These are phyloP conservation scores for Megamerina dolium DNA, from an alignment of 2,888 invertebrate species.

Conservation along the genomic window DNA sequence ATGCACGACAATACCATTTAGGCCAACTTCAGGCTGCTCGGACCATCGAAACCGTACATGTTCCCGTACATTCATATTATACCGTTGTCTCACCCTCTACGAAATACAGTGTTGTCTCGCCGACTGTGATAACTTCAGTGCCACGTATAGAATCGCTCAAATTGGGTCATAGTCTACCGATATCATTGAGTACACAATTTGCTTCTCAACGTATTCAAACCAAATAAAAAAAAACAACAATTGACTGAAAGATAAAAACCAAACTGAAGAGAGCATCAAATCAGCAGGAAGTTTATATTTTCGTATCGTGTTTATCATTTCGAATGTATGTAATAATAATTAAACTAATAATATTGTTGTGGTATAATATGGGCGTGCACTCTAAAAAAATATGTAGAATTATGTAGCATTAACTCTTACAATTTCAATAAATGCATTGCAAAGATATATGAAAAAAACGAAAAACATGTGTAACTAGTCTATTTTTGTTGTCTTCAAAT, in stretches of 20 bases:
- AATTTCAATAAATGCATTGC: background rate
- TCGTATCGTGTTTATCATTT: no score
- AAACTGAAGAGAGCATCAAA: background rate
- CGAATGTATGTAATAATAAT: no score
- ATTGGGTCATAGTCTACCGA: conserved; percentile 24
- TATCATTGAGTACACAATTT: conserved; percentile 37
- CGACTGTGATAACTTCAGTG: conserved; percentile 34
- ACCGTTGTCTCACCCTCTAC: conserved; percentile 35
- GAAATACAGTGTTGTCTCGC: conserved; percentile 40
- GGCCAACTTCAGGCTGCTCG: conserved; percentile 5
- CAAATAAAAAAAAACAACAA: background rate
- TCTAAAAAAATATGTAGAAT: no score
- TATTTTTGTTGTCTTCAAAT: background rate
- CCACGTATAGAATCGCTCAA: conserved; percentile 24
- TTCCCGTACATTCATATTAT: conserved; percentile 39
- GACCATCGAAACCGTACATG: conserved; percentile 26
- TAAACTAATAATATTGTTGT: no score
- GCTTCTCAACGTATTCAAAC: conserved; percentile 24
- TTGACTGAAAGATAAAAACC: background rate
- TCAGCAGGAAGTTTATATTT: background rate
- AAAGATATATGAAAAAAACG: background rate
- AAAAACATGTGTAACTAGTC: background rate
- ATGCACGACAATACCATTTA: conserved; percentile 6
- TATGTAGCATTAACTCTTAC: no score
- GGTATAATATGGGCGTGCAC: no score